A percentile compares a stretch with the other conserved stretches of the same genome.
These are phyloP conservation scores for Megaptera novaeangliae DNA, from an alignment of 2,113 vertebrate species.

Conservation along the genomic window DNA sequence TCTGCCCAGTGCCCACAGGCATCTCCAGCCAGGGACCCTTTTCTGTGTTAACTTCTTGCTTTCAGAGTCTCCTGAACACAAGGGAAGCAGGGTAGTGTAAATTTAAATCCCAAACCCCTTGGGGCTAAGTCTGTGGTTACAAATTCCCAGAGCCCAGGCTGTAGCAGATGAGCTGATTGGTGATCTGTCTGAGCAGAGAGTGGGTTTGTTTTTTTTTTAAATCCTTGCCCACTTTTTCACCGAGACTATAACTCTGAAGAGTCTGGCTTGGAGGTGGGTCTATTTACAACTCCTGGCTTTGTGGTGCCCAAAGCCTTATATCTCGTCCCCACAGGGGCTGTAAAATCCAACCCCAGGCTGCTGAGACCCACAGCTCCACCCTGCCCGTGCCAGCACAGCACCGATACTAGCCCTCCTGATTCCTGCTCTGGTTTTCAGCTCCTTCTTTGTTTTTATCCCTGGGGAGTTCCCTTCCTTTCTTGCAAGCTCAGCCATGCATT, in stretches of 20 bases:
- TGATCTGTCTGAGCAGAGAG: not conserved
- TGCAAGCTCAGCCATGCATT: conserved; percentile 58
- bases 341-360: not conserved
- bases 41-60: not conserved
- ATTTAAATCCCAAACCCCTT: not conserved
- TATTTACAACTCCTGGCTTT: not conserved
- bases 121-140: not conserved
- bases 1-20: not conserved
- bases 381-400: not conserved
- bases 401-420: not conserved
- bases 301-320: not conserved
- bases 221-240: not conserved
- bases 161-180: not conserved
- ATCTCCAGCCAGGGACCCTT: not conserved
- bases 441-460: conserved; percentile 41
- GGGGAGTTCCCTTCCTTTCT: not conserved
- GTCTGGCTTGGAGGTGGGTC: not conserved
- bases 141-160: not conserved
- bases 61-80: not conserved
- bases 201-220: not conserved
- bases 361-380: not conserved
- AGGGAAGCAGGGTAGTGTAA: not conserved
- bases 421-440: not conserved
- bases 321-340: not conserved
- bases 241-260: not conserved